Conservation (phyloP, 1,140 invertebrate genomes). For the Elysia chlorotica region DNA sequence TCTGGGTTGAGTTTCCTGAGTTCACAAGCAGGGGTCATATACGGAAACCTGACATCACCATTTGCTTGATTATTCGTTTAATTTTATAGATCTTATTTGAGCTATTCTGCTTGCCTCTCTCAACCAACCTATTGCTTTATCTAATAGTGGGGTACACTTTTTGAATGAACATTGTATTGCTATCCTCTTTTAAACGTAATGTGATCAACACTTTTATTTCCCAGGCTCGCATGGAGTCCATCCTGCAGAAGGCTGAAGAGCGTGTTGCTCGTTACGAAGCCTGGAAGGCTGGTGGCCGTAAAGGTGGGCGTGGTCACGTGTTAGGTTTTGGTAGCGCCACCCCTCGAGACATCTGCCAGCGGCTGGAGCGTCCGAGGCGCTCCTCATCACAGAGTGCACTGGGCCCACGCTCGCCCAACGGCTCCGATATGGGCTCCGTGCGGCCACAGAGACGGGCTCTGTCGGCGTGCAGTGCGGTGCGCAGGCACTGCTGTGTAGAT, state of each 20-base stretch:
- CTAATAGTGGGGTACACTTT: no score
- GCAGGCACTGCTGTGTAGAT: slow-evolving; percentile 56
- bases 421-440: slow-evolving; percentile 53
- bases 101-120: no score
- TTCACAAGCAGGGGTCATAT: no score
- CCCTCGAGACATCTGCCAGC: slow-evolving; percentile 56
- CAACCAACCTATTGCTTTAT: no score
- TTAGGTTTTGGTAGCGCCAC: slow-evolving; percentile 57
- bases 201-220: no score
- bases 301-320: slow-evolving; percentile 49
- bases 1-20: no score
- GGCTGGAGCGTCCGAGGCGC: slow-evolving; percentile 47
- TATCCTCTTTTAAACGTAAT: no score
- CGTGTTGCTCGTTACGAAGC: slow-evolving; percentile 54
- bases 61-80: no score
- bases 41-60: no score
- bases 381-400: slow-evolving; percentile 58
- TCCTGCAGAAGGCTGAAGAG: slow-evolving; percentile 49
- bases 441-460: slow-evolving; percentile 53
- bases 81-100: no score
- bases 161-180: no score
- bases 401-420: slow-evolving; percentile 47
- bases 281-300: slow-evolving; percentile 50
- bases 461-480: slow-evolving; percentile 56
- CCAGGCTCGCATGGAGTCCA: slow-evolving; percentile 49